Evolutionary conservation across 2,113 vertebrate genomes (phyloP).

Genomic region (Charina bottae): DNA sequence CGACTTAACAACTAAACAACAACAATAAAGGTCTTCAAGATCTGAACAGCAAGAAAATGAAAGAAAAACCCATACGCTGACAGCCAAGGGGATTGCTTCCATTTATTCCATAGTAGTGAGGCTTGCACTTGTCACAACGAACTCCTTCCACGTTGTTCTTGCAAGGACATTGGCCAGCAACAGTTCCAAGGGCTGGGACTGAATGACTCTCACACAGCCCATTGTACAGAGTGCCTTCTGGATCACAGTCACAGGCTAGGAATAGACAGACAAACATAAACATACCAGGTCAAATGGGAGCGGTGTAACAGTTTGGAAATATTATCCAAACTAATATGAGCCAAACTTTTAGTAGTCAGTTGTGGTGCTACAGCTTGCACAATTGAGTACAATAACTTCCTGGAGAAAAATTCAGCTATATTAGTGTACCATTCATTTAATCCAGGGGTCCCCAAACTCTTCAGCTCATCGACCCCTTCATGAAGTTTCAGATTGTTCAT

Average conservation of each 20-base stretch:
- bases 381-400: not conserved
- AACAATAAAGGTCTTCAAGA: not conserved
- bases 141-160: conserved; percentile 84
- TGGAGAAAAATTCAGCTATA: not conserved
- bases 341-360: too few species aligned
- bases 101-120: conserved; percentile 75
- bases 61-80: conserved; percentile 72
- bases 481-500: too few species aligned
- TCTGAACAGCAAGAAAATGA: not conserved
- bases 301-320: not conserved
- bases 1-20: too few species aligned
- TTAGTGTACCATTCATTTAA: too few species aligned
- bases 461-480: too few species aligned
- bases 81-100: conserved; percentile 75
- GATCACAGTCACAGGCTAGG: conserved; percentile 82
- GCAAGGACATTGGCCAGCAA: conserved; percentile 75
- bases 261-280: conserved; percentile 21
- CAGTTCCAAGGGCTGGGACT: conserved; percentile 56
- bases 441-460: too few species aligned
- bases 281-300: too few species aligned
- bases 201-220: conserved; percentile 77
- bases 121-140: conserved; percentile 81
- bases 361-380: not conserved
- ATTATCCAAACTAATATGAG: not conserved
- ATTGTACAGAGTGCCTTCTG: conserved; percentile 64